Evolutionary conservation across 2,113 vertebrate species (phyloP).

Genomic region (Megaceryle maxima): DNA sequence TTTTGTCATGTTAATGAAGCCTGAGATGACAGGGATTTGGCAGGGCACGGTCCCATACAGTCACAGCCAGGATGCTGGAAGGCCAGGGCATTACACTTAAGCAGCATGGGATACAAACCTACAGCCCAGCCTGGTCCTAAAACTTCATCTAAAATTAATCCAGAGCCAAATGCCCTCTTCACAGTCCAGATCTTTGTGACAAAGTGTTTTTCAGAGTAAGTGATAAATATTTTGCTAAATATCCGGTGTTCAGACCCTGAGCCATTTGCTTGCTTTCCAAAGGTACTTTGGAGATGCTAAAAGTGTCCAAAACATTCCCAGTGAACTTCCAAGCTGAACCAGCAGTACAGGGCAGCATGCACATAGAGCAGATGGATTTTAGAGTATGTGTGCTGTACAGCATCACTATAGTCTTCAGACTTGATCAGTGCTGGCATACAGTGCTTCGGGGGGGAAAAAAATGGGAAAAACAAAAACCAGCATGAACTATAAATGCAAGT

Average conservation of each 20-base stretch:
- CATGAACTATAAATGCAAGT: background rate
- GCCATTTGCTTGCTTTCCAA: background rate
- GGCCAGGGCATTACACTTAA: background rate
- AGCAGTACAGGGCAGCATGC: background rate
- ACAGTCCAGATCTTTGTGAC: background rate
- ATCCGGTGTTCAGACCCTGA: background rate
- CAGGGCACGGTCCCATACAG: background rate
- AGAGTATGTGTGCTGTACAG: background rate
- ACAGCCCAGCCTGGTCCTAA: background rate
- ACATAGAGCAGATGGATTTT: background rate
- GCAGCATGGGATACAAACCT: background rate
- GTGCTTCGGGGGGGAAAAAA: background rate
- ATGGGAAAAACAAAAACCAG: background rate
- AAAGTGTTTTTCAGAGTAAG: background rate
- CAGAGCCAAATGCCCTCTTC: background rate
- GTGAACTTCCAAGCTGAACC: background rate
- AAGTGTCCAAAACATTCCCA: background rate
- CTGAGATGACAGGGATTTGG: background rate
- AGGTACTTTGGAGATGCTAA: background rate
- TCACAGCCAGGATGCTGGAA: background rate
- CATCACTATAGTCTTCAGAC: background rate
- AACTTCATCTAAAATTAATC: background rate
- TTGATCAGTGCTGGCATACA: background rate
- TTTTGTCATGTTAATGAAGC: background rate
- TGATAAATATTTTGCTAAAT: background rate